Base-by-base conservation (phyloP, 2,113 vertebrate species). In the Calonectris borealis region DNA sequence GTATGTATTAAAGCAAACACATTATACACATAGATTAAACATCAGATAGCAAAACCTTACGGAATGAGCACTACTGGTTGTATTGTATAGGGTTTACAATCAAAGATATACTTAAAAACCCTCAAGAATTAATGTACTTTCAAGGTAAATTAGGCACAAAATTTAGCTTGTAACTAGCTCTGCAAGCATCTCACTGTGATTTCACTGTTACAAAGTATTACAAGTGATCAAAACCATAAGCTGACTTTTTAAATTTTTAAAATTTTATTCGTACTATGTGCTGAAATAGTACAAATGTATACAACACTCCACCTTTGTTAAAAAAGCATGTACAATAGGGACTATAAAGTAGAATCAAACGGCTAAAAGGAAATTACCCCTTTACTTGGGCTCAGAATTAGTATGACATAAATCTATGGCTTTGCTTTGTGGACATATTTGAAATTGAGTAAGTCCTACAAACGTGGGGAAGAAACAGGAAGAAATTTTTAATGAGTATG, bases 1-100 rank as follows among this genome's bases (percentile, higher is more conserved):
- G 38, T 96, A 93, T 94, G 79, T 98, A 96, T 97, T 97, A 97
- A 97, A 98, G 97, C 97, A 94, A 98, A 96, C 94, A 97, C 88
- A 65, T 96, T 93, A 95, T 98, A 97, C 96, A 96, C 83, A 96
- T 38, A 83, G 96, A 96, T 97, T 95, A 97, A 97, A 97, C 91
- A 96, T 88, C 76, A 65, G 88, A 96, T 94, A 97, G 95, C 95
- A 98, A 98, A 98, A 98, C 94, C 4, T 44, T 91, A 88, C 5
- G 64, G 93, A 73, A 83, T 78, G 51, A 96, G 93, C 94, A 83
- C 96, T 96, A 96, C 87, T 96, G 48, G 68, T 95, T 94, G 61
- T 83, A 82, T 83, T 93, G 27, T 94, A 40, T 68, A 87, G 91
- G 88, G 97, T 87, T 83, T 95, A 95, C 94, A 95, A 62, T 95